A percentile compares a stretch with the other conserved stretches of the same genome.
Conservation (phyloP, 2,113 vertebrate genomes). For the Parotia lawesii region DNA sequence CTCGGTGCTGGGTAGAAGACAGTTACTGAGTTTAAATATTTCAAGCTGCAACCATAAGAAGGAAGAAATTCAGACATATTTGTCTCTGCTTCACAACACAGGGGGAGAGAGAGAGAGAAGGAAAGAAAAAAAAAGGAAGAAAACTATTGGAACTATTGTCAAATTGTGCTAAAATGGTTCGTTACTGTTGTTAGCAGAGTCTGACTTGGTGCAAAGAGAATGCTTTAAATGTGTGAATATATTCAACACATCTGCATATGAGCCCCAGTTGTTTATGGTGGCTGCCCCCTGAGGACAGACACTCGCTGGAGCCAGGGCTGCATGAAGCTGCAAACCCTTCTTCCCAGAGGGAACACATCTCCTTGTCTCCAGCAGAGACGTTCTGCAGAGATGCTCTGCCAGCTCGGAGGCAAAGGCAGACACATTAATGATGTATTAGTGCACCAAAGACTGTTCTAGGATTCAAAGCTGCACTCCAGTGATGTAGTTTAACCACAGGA, state of each 20-base stretch:
- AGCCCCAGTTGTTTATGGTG: background rate
- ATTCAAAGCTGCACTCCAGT: background rate
- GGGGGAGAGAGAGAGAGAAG: background rate
- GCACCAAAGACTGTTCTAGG: background rate
- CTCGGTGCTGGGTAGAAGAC: background rate
- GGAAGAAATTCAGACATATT: background rate
- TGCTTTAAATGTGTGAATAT: background rate
- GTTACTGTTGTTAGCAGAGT: background rate
- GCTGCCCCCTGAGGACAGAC: background rate
- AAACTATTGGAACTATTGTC: background rate
- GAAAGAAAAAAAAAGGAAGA: background rate
- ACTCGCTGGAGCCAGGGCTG: background rate
- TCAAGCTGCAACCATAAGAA: background rate
- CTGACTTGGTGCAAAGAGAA: background rate
- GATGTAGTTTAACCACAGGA: background rate
- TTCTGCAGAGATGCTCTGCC: background rate
- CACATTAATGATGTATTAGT: conserved; percentile 38
- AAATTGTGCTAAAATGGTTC: background rate
- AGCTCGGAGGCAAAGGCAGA: background rate
- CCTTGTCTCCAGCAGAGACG: background rate
- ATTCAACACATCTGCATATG: background rate
- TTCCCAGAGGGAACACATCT: background rate
- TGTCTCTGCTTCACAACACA: background rate
- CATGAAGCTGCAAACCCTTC: background rate
- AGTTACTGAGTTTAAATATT: background rate